Base-by-base conservation (phyloP, 2,113 vertebrate species). In the Triplophysa siluroides region DNA sequence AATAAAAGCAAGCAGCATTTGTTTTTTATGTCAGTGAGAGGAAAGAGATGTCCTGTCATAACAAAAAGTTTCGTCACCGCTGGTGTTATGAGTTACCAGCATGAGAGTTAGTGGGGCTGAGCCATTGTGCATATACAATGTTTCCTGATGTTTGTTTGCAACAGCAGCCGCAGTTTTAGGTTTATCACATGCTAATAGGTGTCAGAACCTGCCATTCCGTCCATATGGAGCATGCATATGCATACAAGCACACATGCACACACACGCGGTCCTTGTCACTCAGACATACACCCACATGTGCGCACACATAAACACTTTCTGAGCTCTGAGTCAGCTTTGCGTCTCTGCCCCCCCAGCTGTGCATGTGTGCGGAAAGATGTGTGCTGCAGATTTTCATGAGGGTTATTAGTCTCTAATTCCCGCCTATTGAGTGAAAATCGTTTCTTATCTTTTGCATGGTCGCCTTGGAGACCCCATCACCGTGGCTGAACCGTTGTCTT, bases 381-480 rank as follows among this genome's bases (percentile, higher is more conserved):
- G 23, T 82, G 80, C 69, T 74, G 84, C 74, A 68, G 65, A 88
- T 83, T 84, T 89, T 83, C 83, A 58, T 84, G 21, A 38, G 84
- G 87, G 76, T 64, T 78, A 91, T 91, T 92, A 91, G 84, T 73
- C 43, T 83, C 62, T 91, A 89, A 91, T 91, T 92, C 84, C 83
- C 88, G 33, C 78, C 82, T 90, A 85, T 80, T 88, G 84, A 92
- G 78, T 85, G 29, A 87, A 90, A 88, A 82, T 72, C 90, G 74
- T 29, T 84, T 64, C 86, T 61, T 90, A 88, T 93, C 83, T 85
- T 67, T 1, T 45, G 8, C 83, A 63, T 82, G 78, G 60, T 85
- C 58, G 56, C 78, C 56, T 66, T 23, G 83, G 79, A 91, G 86
- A 84, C 83, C 85, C 61, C 26, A 63, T 76, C 21, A 8, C 21